Evolutionary conservation across 2,113 vertebrate species (phyloP), one percentile per base, ranked within the genome.

Genomic region (Solenodon paradoxus): DNA sequence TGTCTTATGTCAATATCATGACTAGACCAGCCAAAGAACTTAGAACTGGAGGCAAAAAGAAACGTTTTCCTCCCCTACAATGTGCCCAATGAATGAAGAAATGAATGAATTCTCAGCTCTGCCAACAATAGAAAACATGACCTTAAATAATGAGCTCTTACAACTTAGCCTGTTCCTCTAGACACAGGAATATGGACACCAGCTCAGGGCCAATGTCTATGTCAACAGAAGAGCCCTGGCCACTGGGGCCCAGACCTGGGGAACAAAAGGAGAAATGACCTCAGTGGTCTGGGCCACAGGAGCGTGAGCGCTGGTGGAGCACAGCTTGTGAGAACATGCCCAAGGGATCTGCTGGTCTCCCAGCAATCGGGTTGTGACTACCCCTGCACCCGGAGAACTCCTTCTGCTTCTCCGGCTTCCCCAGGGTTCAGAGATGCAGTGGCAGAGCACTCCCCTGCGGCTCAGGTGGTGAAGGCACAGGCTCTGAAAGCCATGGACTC

Each of bases 101-200:
- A 32, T 19, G 19, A 57, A 42, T 35, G 24, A 64, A 42, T 57
- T 68, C 49, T 68, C 40, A 32, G 86, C 40, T 57, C 69, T 77
- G 78, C 63, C 78, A 59, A 40, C 5, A n/a, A 20, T 26, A 45
- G 55, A 32, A 17, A 53, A 11, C 12, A 47, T 28, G 28, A 11
- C n/a, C 79, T 51, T 59, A 26, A 82, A 7, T 42, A 72, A 42
- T n/a, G n/a, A n/a, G n/a, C n/a, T n/a, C n/a, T n/a, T n/a, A n/a
- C n/a, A n/a, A n/a, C 45, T 19, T 40, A 16, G 9, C n/a, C 66
- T 32, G 55, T 66, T 71, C 55, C 1, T 15, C 40, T 3, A 0
- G 42, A 53, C n/a, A 5, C 10, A 19, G 51, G 38, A 57, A 2
- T 26, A 11, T 13, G n/a, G 68, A 20, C 24, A 5, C 11, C 13